These are phyloP conservation scores for Pheucticus melanocephalus DNA, from an alignment of 2,113 vertebrate species.

Conservation along the genomic window DNA sequence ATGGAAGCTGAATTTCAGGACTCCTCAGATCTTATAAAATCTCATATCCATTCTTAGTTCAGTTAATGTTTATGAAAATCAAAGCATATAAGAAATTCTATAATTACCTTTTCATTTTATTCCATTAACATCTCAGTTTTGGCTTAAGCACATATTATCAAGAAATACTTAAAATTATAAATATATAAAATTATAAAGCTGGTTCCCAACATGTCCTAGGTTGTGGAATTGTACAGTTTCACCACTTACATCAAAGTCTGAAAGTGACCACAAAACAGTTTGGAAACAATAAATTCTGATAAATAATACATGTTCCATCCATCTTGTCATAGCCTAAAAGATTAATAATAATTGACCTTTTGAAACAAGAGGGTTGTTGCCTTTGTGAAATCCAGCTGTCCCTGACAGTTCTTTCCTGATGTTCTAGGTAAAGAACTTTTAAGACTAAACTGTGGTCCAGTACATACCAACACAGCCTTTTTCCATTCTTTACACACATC, in stretches of 20 bases:
- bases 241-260: not conserved
- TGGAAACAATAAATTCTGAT: not conserved
- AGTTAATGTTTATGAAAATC: not conserved
- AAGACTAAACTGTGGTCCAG: not conserved
- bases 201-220: not conserved
- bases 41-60: not conserved
- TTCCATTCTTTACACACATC: not conserved
- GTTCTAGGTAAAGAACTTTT: not conserved
- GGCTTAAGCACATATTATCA: rapidly evolving
- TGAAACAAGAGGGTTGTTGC: not conserved
- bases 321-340: not conserved
- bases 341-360: not conserved
- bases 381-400: not conserved
- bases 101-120: not conserved
- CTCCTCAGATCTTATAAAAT: not conserved
- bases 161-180: not conserved
- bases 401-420: not conserved
- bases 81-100: not conserved
- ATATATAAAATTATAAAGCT: not conserved
- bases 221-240: not conserved
- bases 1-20: not conserved
- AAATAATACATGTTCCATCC: rapidly evolving
- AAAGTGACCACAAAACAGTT: not conserved
- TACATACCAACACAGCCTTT: not conserved
- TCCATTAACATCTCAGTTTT: not conserved